These are phyloP conservation scores for Diorhabda carinulata DNA, from an alignment of 1,140 invertebrate species.

Conservation along the genomic window DNA sequence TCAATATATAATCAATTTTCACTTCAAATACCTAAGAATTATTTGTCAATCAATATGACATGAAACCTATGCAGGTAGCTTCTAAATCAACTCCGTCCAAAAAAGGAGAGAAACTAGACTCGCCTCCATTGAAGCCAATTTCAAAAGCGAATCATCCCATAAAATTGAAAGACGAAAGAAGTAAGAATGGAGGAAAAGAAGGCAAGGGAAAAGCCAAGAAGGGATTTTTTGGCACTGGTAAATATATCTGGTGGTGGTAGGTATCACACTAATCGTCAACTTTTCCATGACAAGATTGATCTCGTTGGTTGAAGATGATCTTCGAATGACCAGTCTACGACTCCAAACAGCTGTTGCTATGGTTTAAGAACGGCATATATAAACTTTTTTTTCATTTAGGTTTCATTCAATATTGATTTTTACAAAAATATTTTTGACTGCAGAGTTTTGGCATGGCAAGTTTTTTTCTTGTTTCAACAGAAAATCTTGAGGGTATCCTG, in stretches of 20 bases:
- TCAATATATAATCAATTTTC: background rate
- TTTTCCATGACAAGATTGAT: slow-evolving; percentile 44
- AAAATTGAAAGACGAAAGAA: slow-evolving; percentile 37
- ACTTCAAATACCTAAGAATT: background rate
- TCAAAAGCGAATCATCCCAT: slow-evolving; percentile 34
- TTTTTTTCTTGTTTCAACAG: background rate
- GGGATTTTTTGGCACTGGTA: slow-evolving; percentile 77
- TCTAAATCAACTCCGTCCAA: slow-evolving; percentile 46
- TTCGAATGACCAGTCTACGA: slow-evolving; percentile 23
- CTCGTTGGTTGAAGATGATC: slow-evolving; percentile 23
- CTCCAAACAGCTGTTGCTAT: slow-evolving; percentile 26
- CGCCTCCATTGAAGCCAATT: slow-evolving; percentile 31
- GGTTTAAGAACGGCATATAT: slow-evolving; percentile 23
- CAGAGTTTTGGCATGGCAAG: background rate
- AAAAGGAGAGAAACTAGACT: slow-evolving; percentile 42
- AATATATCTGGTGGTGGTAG: slow-evolving; percentile 57
- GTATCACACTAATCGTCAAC: slow-evolving; percentile 43
- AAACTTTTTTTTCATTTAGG: slow-evolving; percentile 12
- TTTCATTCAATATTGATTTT: background rate
- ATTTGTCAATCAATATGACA: slow-evolving; percentile 21
- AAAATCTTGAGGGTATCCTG: too few species aligned
- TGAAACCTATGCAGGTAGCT: slow-evolving; percentile 35
- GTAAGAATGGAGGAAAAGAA: slow-evolving; percentile 53
- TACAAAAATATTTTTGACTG: background rate
- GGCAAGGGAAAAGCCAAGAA: slow-evolving; percentile 66